A percentile compares a stretch with the other conserved stretches of the same genome.
These are phyloP conservation scores for Chionoecetes opilio DNA, from an alignment of 1,140 invertebrate genomes.

Conservation along the genomic window DNA sequence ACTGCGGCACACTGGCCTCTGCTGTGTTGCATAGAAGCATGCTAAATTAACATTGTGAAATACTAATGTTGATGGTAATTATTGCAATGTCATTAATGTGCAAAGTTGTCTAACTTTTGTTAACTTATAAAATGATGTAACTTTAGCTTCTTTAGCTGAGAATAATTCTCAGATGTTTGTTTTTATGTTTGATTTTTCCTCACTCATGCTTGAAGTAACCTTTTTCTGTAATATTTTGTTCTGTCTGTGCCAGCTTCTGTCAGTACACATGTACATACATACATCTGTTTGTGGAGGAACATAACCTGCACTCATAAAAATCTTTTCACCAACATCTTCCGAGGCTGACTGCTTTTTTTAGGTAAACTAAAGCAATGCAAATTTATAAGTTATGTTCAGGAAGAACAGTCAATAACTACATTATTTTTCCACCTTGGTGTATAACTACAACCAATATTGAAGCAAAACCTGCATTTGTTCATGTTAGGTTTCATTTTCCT, in stretches of 20 bases:
- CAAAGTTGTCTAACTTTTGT: background rate
- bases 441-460: too few species aligned
- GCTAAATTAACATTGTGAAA: background rate
- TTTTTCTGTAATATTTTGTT: background rate
- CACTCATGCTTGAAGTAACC: background rate
- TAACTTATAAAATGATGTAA: background rate
- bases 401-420: too few species aligned
- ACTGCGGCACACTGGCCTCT: too few species aligned
- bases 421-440: too few species aligned
- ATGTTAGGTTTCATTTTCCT: too few species aligned
- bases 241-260: background rate
- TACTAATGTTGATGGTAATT: background rate
- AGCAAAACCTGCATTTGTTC: too few species aligned
- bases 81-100: background rate
- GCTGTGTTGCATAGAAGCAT: conserved; percentile 1
- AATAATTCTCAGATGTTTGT: background rate
- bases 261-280: background rate
- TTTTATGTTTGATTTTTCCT: background rate
- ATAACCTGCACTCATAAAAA: background rate
- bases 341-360: background rate
- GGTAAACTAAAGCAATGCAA: background rate
- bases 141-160: background rate
- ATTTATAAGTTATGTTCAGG: too few species aligned
- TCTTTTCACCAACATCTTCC: background rate
- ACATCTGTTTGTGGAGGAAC: background rate